Evolutionary conservation across 2,888 invertebrate genomes (phyloP).

Genomic region (Drosophila ustulata): DNA sequence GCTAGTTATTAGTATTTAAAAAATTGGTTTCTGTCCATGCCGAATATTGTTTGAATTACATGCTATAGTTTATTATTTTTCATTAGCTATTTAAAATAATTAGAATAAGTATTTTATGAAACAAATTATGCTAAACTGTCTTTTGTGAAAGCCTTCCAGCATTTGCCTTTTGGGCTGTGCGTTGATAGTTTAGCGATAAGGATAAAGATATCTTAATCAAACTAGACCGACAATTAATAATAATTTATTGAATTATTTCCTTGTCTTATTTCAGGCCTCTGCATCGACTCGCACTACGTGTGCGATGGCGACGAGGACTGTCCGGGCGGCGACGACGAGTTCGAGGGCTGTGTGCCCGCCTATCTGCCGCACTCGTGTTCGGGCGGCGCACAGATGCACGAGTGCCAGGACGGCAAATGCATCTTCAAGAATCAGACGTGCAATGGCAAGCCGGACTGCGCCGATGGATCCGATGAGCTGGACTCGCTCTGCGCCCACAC

Average conservation of each 20-base stretch:
- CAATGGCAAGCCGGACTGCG: slow-evolving; percentile 90
- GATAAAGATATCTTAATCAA: too few relatives aligned
- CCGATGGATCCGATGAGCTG: slow-evolving; percentile 89
- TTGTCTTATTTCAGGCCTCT: slow-evolving; percentile 29
- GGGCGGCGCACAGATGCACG: slow-evolving; percentile 86
- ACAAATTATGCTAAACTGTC: too few relatives aligned
- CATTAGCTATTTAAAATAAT: too few relatives aligned
- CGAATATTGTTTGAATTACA: too few relatives aligned
- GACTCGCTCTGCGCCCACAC: slow-evolving; percentile 86
- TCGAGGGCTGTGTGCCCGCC: slow-evolving; percentile 85
- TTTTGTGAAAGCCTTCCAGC: too few relatives aligned
- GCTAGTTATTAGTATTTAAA: too few relatives aligned
- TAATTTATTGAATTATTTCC: background rate
- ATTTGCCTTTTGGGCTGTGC: too few relatives aligned
- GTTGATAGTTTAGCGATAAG: too few relatives aligned
- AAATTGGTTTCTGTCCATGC: too few relatives aligned
- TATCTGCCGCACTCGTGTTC: slow-evolving; percentile 77
- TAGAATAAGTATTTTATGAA: too few relatives aligned
- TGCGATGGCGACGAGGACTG: slow-evolving; percentile 93
- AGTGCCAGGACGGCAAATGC: slow-evolving; percentile 88
- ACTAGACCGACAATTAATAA: too few relatives aligned
- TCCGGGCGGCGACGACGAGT: slow-evolving; percentile 90
- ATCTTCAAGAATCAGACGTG: slow-evolving; percentile 88
- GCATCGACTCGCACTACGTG: slow-evolving; percentile 88
- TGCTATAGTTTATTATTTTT: too few relatives aligned